Conservation (phyloP, 2,797 vertebrate genomes). For the Clarias laeviceps region DNA sequence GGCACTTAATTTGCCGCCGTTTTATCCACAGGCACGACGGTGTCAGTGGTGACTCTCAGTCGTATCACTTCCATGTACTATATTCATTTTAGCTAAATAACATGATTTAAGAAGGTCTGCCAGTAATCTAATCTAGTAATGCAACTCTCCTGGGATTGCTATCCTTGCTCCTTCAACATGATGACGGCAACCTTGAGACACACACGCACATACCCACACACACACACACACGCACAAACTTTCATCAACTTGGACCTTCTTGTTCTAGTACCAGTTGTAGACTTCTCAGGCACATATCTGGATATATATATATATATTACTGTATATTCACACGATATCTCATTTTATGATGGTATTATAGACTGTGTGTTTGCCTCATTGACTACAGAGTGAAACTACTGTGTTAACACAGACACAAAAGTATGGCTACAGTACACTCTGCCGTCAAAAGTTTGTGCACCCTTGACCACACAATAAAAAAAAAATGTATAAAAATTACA, state of each 20-base stretch:
- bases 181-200: slow-evolving; percentile 9
- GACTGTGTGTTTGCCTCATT: background rate
- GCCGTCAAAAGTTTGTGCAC: background rate
- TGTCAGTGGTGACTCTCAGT: slow-evolving; percentile 49
- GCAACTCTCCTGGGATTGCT: slow-evolving; percentile 52
- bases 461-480: background rate
- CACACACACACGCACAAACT: background rate
- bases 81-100: slow-evolving; percentile 60
- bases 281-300: background rate
- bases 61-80: slow-evolving; percentile 52
- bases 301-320: background rate
- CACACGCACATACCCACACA: background rate
- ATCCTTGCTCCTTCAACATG: slow-evolving; percentile 20
- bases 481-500: too few species aligned
- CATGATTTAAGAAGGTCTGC: slow-evolving; percentile 58
- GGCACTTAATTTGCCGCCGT: slow-evolving; percentile 43
- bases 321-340: background rate
- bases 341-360: background rate
- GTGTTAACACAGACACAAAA: background rate
- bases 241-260: background rate
- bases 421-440: background rate
- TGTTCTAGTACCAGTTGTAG: background rate
- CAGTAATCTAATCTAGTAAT: slow-evolving; percentile 59
- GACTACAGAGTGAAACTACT: background rate
- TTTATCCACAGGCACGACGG: slow-evolving; percentile 28